Conservation (phyloP, 2,888 invertebrate species). For the Thumatha senex region DNA sequence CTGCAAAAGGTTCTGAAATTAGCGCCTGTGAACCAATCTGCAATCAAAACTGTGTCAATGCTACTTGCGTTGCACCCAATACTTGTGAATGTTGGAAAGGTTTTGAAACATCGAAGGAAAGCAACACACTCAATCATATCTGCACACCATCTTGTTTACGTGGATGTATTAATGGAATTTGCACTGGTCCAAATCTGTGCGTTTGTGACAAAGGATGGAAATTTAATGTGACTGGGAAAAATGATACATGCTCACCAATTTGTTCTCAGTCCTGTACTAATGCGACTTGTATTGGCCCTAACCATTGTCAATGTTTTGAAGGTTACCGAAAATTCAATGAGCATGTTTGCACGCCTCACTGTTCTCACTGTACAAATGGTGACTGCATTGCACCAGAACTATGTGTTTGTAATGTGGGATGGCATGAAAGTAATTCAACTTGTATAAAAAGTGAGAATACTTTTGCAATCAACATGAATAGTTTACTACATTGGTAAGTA, state of each 20-base stretch:
- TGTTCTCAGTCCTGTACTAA: constrained; percentile 3
- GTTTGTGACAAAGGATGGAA: constrained; percentile 10
- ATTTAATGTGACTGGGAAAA: neutral
- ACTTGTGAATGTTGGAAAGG: constrained; percentile 3
- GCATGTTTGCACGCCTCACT: constrained; percentile 30
- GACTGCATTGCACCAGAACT: constrained; percentile 33
- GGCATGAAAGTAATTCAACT: constrained; percentile 22
- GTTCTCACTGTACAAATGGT: constrained; percentile 35
- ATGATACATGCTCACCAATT: constrained; percentile 12
- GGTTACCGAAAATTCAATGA: constrained; percentile 21
- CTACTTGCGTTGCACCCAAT: constrained; percentile 6
- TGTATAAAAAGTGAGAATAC: neutral
- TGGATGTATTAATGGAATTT: neutral
- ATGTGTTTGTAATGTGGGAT: constrained; percentile 36
- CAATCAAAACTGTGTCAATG: constrained; percentile 4
- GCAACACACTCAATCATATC: neutral
- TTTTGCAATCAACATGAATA: neutral
- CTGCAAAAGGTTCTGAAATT: neutral
- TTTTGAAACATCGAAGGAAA: neutral
- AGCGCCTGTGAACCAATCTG: constrained; percentile 13
- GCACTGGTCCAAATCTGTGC: neutral
- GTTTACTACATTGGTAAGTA: neutral
- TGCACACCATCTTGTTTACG: constrained; percentile 1
- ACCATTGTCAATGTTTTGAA: constrained; percentile 35
- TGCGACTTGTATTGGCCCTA: constrained; percentile 14